Conservation (phyloP, 2,797 vertebrate species). For the Acanthurus leucopareius region DNA sequence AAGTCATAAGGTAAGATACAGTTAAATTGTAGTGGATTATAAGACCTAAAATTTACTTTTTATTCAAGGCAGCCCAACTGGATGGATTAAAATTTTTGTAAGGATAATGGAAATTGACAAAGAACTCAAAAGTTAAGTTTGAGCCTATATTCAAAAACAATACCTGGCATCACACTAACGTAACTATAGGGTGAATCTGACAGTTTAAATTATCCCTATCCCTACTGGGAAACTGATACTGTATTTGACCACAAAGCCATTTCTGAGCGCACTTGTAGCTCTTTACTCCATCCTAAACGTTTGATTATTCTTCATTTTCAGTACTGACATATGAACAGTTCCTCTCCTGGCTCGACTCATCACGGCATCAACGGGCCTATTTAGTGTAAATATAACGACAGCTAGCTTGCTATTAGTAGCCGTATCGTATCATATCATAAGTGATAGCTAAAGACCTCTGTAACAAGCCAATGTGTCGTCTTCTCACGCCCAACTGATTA, state of each 20-base stretch:
- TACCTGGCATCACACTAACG: conserved; percentile 20
- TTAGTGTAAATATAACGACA: conserved; percentile 82
- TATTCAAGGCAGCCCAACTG: not conserved
- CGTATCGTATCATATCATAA: conserved; percentile 64
- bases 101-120: conserved; percentile 42
- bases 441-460: conserved; percentile 63
- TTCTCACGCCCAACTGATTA: conserved; percentile 76
- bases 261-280: conserved; percentile 64
- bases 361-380: conserved; percentile 76
- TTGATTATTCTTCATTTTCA: conserved; percentile 78
- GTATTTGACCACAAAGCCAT: conserved; percentile 45
- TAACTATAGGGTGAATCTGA: conserved; percentile 22
- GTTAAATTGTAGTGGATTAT: not conserved
- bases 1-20: conserved; percentile 6
- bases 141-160: conserved; percentile 39
- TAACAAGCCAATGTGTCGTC: conserved; percentile 68
- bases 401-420: conserved; percentile 78
- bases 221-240: not conserved
- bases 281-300: conserved; percentile 47
- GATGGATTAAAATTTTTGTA: conserved; percentile 20
- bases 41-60: conserved; percentile 25
- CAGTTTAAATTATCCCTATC: conserved; percentile 7
- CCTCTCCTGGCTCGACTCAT: conserved; percentile 75
- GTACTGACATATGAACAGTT: conserved; percentile 84
- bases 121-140: conserved; percentile 52